A percentile compares a stretch with the other conserved stretches of the same genome.
These are phyloP conservation scores for Melanotaenia boesemani DNA, from an alignment of 2,797 vertebrate species.

Conservation along the genomic window DNA sequence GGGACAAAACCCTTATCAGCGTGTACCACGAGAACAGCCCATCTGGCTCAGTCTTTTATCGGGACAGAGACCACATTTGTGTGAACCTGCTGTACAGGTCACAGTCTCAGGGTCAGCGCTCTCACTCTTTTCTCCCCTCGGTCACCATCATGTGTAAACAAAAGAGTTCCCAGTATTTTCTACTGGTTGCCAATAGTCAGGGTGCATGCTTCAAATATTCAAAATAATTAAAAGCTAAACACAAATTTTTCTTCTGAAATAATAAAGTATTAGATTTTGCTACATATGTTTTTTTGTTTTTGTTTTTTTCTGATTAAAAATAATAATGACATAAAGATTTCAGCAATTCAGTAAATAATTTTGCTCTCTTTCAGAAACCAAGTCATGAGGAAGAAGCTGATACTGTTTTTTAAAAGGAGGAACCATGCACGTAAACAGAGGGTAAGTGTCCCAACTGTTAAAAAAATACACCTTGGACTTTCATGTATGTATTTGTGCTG, in stretches of 20 bases:
- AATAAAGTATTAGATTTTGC: not conserved
- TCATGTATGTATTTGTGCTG: slow-evolving; percentile 26
- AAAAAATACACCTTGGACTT: not conserved
- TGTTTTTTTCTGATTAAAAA: not conserved
- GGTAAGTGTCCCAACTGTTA: slow-evolving; percentile 81
- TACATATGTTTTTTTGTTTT: not conserved
- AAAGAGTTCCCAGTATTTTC: slow-evolving; percentile 55
- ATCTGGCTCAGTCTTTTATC: slow-evolving; percentile 61
- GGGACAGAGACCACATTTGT: slow-evolving; percentile 48
- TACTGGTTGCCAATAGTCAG: slow-evolving; percentile 2
- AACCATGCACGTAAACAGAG: slow-evolving; percentile 99
- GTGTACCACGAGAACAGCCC: slow-evolving; percentile 52
- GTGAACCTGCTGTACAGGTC: slow-evolving; percentile 46
- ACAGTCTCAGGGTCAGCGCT: slow-evolving; percentile 48
- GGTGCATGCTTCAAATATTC: not conserved
- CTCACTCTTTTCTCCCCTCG: slow-evolving; percentile 25
- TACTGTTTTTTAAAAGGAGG: slow-evolving; percentile 98
- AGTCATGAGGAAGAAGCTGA: slow-evolving; percentile 99
- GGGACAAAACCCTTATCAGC: slow-evolving; percentile 56
- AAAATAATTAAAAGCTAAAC: not conserved
- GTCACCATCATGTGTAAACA: slow-evolving; percentile 51
- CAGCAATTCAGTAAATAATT: not conserved
- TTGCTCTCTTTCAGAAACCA: slow-evolving; percentile 90
- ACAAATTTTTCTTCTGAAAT: not conserved
- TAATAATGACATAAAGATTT: not conserved